Base-by-base conservation (phyloP, 2,113 vertebrate genomes). In the Illadopsis cleaveri region DNA sequence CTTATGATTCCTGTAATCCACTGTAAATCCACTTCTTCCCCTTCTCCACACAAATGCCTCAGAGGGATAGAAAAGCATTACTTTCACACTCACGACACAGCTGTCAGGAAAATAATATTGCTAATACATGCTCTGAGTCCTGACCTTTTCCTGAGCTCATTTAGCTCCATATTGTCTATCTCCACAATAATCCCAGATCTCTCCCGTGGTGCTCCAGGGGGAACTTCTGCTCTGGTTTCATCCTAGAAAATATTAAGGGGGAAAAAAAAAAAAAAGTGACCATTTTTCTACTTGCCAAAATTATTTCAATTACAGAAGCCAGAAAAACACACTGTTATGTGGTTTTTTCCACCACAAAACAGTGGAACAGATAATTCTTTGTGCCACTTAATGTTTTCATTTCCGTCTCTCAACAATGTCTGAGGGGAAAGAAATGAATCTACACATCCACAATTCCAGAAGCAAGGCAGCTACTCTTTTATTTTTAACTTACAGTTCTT, bases 171-270 rank as follows among this genome's bases (percentile, higher is more conserved):
- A 42, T 96, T 94, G 61, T 98, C 98, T 51, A 97, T 90, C 35
- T 97, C 90, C 57, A 96, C 69, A 42, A 97, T 79, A 73, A 98
- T 78, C 11, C 88, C 97, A 93, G 97, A 98, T 77, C 96, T 98
- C 97, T 99, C 99, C 94, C 96, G 99, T 1, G 99, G 99, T 0
- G 99, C 99, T 90, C 99, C 99, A 37, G 99, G 98, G 47, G 99
- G 98, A 20, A 98, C 98, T 94, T 99, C 98, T 37, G 95, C 82
- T 83, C 90, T 94, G 27, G 73, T 90, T 70, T 98, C 92, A 86
- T 94, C 98, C 99, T 99, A 96, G 40, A 95, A 93, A 91, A 96
- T 69, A 93, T 77, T 82, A 70, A 72, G 24, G 3, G 24, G 0
- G 1, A 53, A 44, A 53, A 44, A 15, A n/a, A 44, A 28, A 18